phyloP scores from a whole-genome alignment of 2,888 invertebrate genomes.

The Acheta domesticus region DNA sequence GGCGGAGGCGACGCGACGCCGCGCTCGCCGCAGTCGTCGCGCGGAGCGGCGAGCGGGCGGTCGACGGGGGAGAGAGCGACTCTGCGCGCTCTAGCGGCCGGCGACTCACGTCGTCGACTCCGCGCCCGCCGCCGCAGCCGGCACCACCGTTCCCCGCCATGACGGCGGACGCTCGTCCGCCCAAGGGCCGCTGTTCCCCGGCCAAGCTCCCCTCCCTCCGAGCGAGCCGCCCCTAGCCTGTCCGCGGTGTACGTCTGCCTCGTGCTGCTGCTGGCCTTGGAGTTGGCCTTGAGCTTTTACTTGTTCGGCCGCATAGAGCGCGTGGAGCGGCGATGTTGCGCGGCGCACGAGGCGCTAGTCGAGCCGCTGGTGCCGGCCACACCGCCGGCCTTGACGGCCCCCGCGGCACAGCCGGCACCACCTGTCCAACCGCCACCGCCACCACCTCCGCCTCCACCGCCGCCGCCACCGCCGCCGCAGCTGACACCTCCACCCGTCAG shows the following conservation, averaged over 20 bases:
- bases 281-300: slow-evolving; percentile 33
- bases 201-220: not conserved
- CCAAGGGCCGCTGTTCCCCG: not conserved
- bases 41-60: not conserved
- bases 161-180: not conserved
- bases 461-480: not conserved
- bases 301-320: slow-evolving; percentile 35
- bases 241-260: slow-evolving; percentile 33
- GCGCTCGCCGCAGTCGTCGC: not conserved
- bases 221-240: not conserved
- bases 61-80: not conserved
- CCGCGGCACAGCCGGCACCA: not conserved
- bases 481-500: slow-evolving; percentile 50
- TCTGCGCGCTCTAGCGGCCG: not conserved
- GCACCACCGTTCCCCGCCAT: not conserved
- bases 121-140: not conserved
- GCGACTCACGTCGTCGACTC: not conserved
- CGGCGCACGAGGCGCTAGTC: not conserved
- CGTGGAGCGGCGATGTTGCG: slow-evolving; percentile 34
- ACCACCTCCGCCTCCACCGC: not conserved
- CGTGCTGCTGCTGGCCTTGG: slow-evolving; percentile 31
- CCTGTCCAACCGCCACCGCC: not conserved
- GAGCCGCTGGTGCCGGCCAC: not conserved
- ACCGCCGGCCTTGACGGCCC: not conserved
- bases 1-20: not conserved